Percentiles rank a stretch among this genome's conserved stretches.
phyloP scores from a whole-genome alignment of 1,140 invertebrate species.

The Pristionchus pacificus region DNA sequence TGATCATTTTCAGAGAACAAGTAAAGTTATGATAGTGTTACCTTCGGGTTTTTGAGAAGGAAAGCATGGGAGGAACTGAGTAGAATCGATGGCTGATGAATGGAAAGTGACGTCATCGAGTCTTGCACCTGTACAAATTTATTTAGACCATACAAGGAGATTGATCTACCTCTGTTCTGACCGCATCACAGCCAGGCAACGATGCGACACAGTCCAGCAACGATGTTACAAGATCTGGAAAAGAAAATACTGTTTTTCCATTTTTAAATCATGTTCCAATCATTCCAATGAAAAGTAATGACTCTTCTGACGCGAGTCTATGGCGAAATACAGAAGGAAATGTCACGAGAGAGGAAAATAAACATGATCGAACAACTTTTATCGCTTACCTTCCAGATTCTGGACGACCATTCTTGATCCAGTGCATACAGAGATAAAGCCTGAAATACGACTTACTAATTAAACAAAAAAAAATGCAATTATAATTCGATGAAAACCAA shows the following conservation, averaged over 20 bases:
- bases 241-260: neutral
- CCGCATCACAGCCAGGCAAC: neutral
- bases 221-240: slow-evolving; percentile 16
- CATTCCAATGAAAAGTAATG: neutral
- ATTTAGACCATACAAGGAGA: slow-evolving; percentile 1
- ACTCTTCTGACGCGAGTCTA: neutral
- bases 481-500: no score
- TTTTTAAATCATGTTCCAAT: no score
- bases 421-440: no score
- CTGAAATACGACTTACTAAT: no score
- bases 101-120: slow-evolving; percentile 18
- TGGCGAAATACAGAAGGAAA: neutral
- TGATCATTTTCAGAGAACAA: neutral
- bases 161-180: slow-evolving; percentile 14
- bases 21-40: no score
- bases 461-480: no score
- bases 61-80: slow-evolving; percentile 24
- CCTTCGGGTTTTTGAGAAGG: slow-evolving; percentile 25
- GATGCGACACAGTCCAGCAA: slow-evolving; percentile 19
- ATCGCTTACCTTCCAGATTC: neutral
- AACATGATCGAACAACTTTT: no score
- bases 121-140: slow-evolving; percentile 15
- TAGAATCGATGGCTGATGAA: slow-evolving; percentile 20
- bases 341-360: no score
- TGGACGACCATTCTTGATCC: neutral